phyloP scores from a whole-genome alignment of 2,797 vertebrate species.

The Loris lydekkerianus region DNA sequence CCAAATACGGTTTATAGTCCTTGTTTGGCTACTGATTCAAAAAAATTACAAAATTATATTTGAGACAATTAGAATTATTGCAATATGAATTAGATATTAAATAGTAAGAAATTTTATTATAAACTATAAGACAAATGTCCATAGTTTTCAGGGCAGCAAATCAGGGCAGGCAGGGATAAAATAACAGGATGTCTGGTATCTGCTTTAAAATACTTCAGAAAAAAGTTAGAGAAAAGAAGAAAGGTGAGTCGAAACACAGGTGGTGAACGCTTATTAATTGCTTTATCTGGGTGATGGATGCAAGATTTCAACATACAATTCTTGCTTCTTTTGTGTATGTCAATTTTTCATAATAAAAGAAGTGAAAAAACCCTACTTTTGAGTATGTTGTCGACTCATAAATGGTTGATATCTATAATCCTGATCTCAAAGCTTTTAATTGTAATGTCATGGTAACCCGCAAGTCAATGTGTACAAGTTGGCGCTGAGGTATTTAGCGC shows the following conservation, averaged over 20 bases:
- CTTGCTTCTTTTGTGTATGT: neutral
- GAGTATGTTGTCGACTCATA: neutral
- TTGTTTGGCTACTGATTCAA: neutral
- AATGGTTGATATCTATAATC: neutral
- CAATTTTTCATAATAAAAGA: neutral
- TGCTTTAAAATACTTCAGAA: neutral
- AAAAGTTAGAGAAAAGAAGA: neutral
- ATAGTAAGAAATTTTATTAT: neutral
- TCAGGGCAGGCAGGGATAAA: neutral
- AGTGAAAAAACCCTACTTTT: neutral
- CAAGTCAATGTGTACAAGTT: neutral
- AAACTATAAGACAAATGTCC: neutral
- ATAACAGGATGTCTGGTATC: neutral
- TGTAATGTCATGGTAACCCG: neutral
- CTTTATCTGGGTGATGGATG: neutral
- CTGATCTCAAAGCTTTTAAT: neutral
- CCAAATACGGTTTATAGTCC: neutral
- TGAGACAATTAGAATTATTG: neutral
- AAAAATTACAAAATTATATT: neutral
- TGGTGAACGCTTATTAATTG: neutral
- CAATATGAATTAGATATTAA: neutral
- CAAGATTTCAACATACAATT: neutral
- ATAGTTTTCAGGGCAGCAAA: neutral
- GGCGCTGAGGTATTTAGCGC: slow-evolving; percentile 68
- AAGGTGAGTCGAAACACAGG: neutral